phyloP scores from a whole-genome alignment of 1,140 invertebrate genomes.

The Drosophila carrolli region DNA sequence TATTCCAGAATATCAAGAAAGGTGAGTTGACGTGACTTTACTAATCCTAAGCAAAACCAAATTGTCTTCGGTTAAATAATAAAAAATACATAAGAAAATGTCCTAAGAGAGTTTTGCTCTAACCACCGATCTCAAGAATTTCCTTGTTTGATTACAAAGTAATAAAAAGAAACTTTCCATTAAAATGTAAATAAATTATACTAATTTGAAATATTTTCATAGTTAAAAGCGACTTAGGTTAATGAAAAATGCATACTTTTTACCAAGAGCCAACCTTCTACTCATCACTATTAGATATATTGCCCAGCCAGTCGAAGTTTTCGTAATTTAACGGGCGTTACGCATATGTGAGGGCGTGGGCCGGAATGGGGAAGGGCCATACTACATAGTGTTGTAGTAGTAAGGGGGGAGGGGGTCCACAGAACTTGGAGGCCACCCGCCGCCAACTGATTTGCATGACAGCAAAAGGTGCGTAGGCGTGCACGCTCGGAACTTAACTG shows the following conservation, averaged over 20 bases:
- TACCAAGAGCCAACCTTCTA: background rate
- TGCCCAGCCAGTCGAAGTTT: constrained; percentile 31
- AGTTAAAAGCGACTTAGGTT: too few species aligned
- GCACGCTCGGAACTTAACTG: constrained; percentile 48
- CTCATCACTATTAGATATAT: constrained; percentile 26
- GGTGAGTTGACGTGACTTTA: too few species aligned
- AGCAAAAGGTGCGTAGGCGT: constrained; percentile 77
- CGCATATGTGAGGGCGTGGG: constrained; percentile 52
- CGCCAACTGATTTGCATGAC: constrained; percentile 77
- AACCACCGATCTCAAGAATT: too few species aligned
- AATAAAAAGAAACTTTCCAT: too few species aligned
- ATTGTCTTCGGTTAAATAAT: too few species aligned
- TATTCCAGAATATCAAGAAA: too few species aligned
- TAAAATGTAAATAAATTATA: too few species aligned
- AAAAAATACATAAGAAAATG: too few species aligned
- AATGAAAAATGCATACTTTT: background rate
- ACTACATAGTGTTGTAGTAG: background rate
- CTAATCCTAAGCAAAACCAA: too few species aligned
- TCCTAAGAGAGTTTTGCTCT: too few species aligned
- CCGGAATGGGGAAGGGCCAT: constrained; percentile 7
- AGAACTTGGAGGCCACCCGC: constrained; percentile 43
- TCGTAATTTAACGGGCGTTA: constrained; percentile 58
- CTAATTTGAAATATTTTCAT: too few species aligned
- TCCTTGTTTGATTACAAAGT: too few species aligned
- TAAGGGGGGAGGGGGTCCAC: background rate